Evolutionary conservation across 2,888 invertebrate species (phyloP).

Genomic region (Ectropis crepuscularia): DNA sequence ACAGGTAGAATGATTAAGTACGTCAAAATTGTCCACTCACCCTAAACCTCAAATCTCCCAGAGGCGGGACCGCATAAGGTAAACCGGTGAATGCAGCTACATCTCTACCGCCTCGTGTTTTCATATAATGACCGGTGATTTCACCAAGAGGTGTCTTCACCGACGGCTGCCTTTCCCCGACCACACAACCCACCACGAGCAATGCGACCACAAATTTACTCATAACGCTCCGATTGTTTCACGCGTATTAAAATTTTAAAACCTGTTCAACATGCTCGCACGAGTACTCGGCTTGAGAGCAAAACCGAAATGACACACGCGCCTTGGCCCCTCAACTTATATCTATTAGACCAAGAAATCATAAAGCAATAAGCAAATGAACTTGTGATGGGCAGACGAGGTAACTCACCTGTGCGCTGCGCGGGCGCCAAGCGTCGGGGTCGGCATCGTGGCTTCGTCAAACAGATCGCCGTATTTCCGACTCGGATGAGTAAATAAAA

Average conservation of each 20-base stretch:
- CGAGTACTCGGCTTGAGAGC: conserved; percentile 52
- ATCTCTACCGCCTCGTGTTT: conserved; percentile 82
- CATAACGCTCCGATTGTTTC: conserved; percentile 26
- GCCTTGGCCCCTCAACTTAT: conserved; percentile 54
- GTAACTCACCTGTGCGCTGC: conserved; percentile 10
- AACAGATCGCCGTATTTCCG: conserved; percentile 12
- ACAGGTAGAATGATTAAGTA: background rate
- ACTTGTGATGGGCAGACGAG: conserved; percentile 33
- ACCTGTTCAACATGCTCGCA: conserved; percentile 48
- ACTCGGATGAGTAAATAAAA: background rate
- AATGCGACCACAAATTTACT: conserved; percentile 32
- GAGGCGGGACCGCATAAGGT: conserved; percentile 87
- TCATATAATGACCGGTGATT: conserved; percentile 82
- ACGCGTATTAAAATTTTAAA: conserved; percentile 31
- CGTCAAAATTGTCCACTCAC: conserved; percentile 58
- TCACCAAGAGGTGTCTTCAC: conserved; percentile 78
- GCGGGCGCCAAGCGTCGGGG: background rate
- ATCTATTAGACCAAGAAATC: conserved; percentile 55
- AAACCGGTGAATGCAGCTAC: conserved; percentile 86
- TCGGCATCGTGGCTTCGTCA: background rate
- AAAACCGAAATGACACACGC: conserved; percentile 58
- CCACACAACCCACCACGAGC: conserved; percentile 44
- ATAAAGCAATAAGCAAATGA: conserved; percentile 46
- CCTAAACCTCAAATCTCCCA: conserved; percentile 86
- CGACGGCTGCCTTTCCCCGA: conserved; percentile 50